phyloP scores from a whole-genome alignment of 2,888 invertebrate genomes.

The Herminia tarsipennalis region DNA sequence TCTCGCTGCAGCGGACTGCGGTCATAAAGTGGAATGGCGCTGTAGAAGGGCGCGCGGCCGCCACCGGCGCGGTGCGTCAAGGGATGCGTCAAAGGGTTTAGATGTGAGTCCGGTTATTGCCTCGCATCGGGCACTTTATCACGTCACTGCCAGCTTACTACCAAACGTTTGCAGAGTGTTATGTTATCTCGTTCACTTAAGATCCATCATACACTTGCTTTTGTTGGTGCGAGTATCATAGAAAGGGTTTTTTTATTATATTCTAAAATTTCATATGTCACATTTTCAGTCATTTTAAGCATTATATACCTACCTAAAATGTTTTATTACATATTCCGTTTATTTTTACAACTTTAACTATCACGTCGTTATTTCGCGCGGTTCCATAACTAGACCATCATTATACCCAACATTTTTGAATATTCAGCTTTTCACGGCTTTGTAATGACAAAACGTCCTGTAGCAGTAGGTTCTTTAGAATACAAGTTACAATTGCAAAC shows the following conservation, averaged over 20 bases:
- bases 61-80: slow-evolving; percentile 9
- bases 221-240: background rate
- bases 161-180: slow-evolving; percentile 17
- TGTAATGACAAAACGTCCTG: no score
- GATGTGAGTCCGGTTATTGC: slow-evolving; percentile 32
- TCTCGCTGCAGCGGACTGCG: slow-evolving; percentile 33
- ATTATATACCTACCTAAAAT: no score
- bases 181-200: slow-evolving; percentile 25
- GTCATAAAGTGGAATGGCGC: slow-evolving; percentile 36
- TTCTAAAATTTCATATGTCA: no score
- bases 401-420: slow-evolving; percentile 18
- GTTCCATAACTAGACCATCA: slow-evolving; percentile 10
- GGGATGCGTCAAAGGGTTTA: slow-evolving; percentile 39
- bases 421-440: slow-evolving; percentile 18
- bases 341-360: no score
- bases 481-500: slow-evolving; percentile 8
- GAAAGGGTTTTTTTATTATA: no score
- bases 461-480: no score
- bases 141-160: slow-evolving; percentile 17
- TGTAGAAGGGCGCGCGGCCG: slow-evolving; percentile 17
- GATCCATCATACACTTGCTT: slow-evolving; percentile 3
- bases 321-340: no score
- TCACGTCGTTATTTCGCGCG: background rate
- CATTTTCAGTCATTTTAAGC: no score
- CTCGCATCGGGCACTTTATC: slow-evolving; percentile 26